Conservation (phyloP, 2,888 invertebrate genomes). For the Masnerella sp. region DNA sequence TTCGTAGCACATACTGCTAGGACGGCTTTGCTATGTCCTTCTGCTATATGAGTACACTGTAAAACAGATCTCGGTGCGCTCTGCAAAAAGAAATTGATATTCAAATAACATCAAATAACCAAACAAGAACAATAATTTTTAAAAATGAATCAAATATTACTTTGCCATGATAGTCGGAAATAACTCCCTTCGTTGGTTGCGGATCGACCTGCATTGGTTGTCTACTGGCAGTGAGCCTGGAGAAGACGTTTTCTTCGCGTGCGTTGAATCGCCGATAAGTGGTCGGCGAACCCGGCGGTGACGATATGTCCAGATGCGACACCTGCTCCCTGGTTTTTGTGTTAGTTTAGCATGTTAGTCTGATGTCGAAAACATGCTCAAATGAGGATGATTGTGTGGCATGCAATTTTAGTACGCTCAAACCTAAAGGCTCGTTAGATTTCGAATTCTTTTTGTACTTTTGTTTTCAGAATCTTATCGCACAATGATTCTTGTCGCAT, state of each 20-base stretch:
- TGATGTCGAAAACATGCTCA: slow-evolving; percentile 15
- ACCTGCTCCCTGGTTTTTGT: slow-evolving; percentile 79
- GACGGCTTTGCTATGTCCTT: slow-evolving; percentile 91
- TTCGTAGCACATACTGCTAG: slow-evolving; percentile 88
- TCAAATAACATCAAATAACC: neutral
- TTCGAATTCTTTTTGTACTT: slow-evolving; percentile 43
- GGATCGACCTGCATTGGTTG: slow-evolving; percentile 78
- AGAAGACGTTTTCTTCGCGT: slow-evolving; percentile 87
- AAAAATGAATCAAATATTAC: too few species aligned
- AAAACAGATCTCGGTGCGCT: slow-evolving; percentile 80
- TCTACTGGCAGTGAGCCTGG: slow-evolving; percentile 83
- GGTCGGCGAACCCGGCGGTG: slow-evolving; percentile 82
- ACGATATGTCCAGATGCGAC: slow-evolving; percentile 80
- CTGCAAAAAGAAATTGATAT: slow-evolving; percentile 66
- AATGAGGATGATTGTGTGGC: slow-evolving; percentile 30
- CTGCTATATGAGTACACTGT: slow-evolving; percentile 88
- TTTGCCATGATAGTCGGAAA: slow-evolving; percentile 81
- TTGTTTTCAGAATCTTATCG: slow-evolving; percentile 39
- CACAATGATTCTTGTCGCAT: slow-evolving; percentile 20
- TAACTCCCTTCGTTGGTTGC: slow-evolving; percentile 79
- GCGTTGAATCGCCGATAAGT: slow-evolving; percentile 78
- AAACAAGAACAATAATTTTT: neutral
- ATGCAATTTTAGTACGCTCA: slow-evolving; percentile 47
- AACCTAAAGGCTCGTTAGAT: neutral
- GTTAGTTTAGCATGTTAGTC: slow-evolving; percentile 67